Evolutionary conservation across 2,888 invertebrate species (phyloP), one percentile per base, ranked within the genome.

Genomic region (Agriopis marginaria): DNA sequence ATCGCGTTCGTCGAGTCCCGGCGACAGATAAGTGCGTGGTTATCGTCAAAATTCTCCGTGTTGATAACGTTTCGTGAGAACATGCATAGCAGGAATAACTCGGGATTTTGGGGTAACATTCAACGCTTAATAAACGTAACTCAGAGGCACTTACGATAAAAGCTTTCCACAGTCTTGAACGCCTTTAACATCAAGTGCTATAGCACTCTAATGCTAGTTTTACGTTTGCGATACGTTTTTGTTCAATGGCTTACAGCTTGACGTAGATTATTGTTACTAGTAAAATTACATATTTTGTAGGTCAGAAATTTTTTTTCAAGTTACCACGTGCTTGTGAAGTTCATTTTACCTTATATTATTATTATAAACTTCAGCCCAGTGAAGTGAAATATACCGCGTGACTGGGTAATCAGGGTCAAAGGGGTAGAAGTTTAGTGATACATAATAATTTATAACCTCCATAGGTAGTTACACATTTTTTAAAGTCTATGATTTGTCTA

Each of bases 31-130:
- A 89, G 86, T 76, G 66, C 49, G 80, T 85, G 86, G 89, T 92
- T 92, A 91, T 93, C 90, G 84, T 86, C 82, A 82, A 76, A 88
- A 88, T 87, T 85, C 88, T 84, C 81, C 78, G 77, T 81, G 73
- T 78, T 81, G 92, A 93, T 92, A 92, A 91, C 83, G 80, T 78
- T 79, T 77, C 87, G 88, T 88, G 89, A 88, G 89, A 89, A 89
- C 86, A 84, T 79, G 80, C 82, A 78, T 83, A 80, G 79, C 75
- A 75, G 73, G 86, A 81, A 84, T 88, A 85, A 84, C 84, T 80
- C 75, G 74, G 80, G 83, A 83, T 82, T 84, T 82, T 83, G 77
- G 75, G 78, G 79, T 78, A 78, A 77, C 74, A 78, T 77, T 82
- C 81, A 73, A 64, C 66, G 73, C 64, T 71, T 78, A 76, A 83